Conservation (phyloP, 2,113 vertebrate genomes). For the Condylura cristata region DNA sequence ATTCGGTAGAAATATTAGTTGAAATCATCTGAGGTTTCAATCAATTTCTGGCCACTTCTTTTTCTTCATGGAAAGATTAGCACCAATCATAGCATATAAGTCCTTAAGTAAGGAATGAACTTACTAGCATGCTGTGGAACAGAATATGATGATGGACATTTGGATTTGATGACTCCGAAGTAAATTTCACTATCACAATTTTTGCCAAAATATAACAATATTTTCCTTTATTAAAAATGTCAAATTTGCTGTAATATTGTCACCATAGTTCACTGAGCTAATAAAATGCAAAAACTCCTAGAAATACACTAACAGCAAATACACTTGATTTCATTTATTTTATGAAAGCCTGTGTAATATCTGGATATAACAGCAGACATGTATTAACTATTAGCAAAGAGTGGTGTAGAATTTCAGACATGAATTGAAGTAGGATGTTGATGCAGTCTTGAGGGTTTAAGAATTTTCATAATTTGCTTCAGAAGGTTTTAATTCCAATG, state of each 20-base stretch:
- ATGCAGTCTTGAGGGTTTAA: too few species aligned
- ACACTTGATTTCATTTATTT: too few species aligned
- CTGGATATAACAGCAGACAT: too few species aligned
- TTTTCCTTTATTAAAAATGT: background rate
- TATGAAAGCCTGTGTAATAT: too few species aligned
- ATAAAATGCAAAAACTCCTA: background rate
- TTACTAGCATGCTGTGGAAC: background rate
- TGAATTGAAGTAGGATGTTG: too few species aligned
- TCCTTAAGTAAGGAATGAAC: background rate
- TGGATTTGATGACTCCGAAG: accelerated
- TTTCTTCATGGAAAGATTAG: background rate
- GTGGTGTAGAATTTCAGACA: too few species aligned
- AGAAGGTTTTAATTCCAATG: too few species aligned
- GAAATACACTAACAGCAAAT: background rate
- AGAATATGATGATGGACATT: background rate
- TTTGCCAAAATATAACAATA: background rate
- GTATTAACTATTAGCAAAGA: too few species aligned
- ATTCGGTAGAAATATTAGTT: background rate
- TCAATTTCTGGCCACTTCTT: background rate
- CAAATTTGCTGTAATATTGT: background rate
- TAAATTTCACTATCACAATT: background rate
- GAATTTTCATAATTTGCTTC: too few species aligned
- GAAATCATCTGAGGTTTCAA: background rate
- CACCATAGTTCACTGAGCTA: background rate
- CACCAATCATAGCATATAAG: background rate